phyloP scores from a whole-genome alignment of 2,797 vertebrate species.

The Pantherophis vulpinus region DNA sequence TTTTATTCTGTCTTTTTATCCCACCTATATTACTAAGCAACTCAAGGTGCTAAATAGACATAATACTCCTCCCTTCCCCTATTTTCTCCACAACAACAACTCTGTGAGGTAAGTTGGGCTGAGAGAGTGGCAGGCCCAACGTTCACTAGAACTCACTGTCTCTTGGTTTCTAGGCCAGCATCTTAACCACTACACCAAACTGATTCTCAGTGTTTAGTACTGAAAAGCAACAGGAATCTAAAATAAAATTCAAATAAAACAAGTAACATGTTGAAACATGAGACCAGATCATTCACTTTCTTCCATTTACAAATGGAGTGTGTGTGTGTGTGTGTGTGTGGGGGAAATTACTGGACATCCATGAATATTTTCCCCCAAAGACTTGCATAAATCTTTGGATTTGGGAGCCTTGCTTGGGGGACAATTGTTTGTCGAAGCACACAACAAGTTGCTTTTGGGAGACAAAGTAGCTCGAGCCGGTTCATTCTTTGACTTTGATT shows the following conservation, averaged over 20 bases:
- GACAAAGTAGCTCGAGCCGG: not conserved
- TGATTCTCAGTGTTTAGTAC: not conserved
- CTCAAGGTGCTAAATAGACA: not conserved
- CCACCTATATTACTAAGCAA: not conserved
- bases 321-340: not conserved
- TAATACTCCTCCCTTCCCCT: not conserved
- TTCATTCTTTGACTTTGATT: not conserved
- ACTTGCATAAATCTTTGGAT: not conserved
- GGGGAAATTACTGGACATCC: not conserved
- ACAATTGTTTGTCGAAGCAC: conserved; percentile 9
- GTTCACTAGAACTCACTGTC: not conserved
- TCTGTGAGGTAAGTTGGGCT: not conserved
- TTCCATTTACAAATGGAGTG: not conserved
- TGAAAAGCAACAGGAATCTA: not conserved
- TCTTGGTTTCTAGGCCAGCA: not conserved
- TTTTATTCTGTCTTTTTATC: not conserved
- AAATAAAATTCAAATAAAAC: not conserved
- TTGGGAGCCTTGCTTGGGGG: not conserved
- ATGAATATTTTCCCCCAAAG: not conserved
- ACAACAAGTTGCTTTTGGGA: conserved; percentile 17
- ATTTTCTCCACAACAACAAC: not conserved
- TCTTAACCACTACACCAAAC: not conserved
- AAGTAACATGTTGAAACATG: not conserved
- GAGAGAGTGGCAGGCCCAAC: not conserved
- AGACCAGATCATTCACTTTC: not conserved